A percentile compares a stretch with the other conserved stretches of the same genome.
Conservation (phyloP, 2,797 vertebrate species). For the Arrhamphus sclerolepis region DNA sequence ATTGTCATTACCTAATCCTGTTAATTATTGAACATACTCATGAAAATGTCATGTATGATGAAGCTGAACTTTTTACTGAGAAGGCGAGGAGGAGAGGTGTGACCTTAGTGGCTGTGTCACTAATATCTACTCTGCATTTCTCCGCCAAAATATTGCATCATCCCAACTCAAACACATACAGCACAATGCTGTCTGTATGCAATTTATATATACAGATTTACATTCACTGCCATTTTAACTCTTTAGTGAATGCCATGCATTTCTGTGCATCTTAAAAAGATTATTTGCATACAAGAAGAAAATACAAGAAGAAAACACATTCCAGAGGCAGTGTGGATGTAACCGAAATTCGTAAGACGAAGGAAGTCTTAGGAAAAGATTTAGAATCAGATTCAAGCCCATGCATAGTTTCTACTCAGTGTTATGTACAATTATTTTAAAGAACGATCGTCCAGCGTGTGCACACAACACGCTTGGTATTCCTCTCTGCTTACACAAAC, state of each 20-base stretch:
- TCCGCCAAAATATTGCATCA: constrained; percentile 52
- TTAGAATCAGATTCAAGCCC: constrained; percentile 47
- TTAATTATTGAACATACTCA: constrained; percentile 22
- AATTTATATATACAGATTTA: constrained; percentile 29
- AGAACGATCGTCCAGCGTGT: constrained; percentile 48
- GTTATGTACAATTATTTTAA: constrained; percentile 35
- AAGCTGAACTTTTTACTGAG: constrained; percentile 31
- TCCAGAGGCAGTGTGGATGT: constrained; percentile 15
- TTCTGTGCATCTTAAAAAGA: constrained; percentile 28
- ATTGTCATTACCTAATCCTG: constrained; percentile 30
- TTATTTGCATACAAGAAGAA: constrained; percentile 15
- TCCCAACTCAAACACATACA: constrained; percentile 17
- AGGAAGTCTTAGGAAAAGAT: constrained; percentile 27
- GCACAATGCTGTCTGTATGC: constrained; percentile 24
- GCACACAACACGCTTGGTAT: constrained; percentile 60
- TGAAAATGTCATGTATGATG: constrained; percentile 45
- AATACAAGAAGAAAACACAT: constrained; percentile 18
- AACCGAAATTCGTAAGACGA: constrained; percentile 25
- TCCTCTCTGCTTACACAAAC: constrained; percentile 55
- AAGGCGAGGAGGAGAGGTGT: constrained; percentile 7
- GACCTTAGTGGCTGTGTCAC: constrained; percentile 35
- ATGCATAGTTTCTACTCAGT: constrained; percentile 45
- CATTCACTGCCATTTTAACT: constrained; percentile 23
- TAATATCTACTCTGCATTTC: constrained; percentile 57
- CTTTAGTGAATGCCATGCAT: constrained; percentile 20